Evolutionary conservation across 1,140 invertebrate species (phyloP).

Genomic region (Heliconius melpomene): DNA sequence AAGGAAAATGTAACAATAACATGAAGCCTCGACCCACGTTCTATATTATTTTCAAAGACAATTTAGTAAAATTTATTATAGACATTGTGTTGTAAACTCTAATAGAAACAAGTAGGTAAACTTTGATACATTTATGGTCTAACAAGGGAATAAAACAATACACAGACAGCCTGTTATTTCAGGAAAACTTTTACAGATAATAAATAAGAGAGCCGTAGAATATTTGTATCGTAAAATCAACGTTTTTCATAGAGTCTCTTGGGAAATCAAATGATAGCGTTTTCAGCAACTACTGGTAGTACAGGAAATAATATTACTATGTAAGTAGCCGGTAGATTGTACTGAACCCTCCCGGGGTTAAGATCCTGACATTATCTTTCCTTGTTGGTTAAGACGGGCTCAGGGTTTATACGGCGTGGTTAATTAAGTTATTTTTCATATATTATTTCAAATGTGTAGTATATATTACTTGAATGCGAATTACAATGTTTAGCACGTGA

Average conservation of each 20-base stretch:
- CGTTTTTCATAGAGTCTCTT: slow-evolving; percentile 53
- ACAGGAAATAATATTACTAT: slow-evolving; percentile 47
- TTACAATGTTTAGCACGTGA: no score
- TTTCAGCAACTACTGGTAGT: slow-evolving; percentile 41
- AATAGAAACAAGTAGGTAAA: neutral
- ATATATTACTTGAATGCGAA: no score
- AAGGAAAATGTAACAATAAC: no score
- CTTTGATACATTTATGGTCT: neutral
- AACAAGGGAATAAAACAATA: neutral
- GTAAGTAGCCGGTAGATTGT: slow-evolving; percentile 43
- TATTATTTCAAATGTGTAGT: neutral
- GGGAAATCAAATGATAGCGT: slow-evolving; percentile 60
- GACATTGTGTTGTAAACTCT: neutral
- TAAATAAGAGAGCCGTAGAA: slow-evolving; percentile 21
- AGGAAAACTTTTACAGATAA: slow-evolving; percentile 7
- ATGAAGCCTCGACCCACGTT: neutral
- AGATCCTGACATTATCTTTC: slow-evolving; percentile 34
- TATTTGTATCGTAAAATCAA: slow-evolving; percentile 41
- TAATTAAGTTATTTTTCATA: neutral
- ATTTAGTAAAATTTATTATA: neutral
- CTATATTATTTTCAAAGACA: neutral
- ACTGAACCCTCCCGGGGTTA: slow-evolving; percentile 25
- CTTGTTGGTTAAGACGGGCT: slow-evolving; percentile 3
- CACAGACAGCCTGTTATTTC: neutral
- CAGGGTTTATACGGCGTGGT: neutral